Evolutionary conservation across 2,888 invertebrate species (phyloP), one percentile per base, ranked within the genome.

Genomic region (Ophioninae sp.): DNA sequence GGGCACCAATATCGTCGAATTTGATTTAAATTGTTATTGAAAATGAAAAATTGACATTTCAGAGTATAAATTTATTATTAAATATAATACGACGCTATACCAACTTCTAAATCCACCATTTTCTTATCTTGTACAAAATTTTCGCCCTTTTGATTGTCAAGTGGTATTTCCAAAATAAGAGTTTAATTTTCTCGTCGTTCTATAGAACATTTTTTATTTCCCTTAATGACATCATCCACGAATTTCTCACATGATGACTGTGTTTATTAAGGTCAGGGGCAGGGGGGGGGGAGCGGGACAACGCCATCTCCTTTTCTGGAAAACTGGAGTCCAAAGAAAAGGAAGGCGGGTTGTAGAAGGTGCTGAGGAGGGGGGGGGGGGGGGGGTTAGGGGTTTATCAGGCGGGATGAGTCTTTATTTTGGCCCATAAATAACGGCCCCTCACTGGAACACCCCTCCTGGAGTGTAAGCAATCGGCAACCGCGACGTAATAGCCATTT

Each of bases 371-470:
- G 30, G 30, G 30, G 30, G 30, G 30, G 30, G 30, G 30, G 30
- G 30, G 30, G 30, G 30, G 30, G 1, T 30, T 30, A 56, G 6
- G 74, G 30, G 50, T 39, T 20, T 6, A 6, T 7, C 20, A 30
- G 41, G 8, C 23, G 10, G 21, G 56, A 64, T n/a, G 62, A 50
- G 50, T 62, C 73, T 82, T 56, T 69, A 78, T 78, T 82, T 82
- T 82, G 39, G 20, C 77, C 78, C 81, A 78, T 78, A 78, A 82
- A 82, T 78, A 74, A 78, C 62, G 20, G 68, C 62, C 41, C 73
- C 56, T 62, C 77, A 62, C 13, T 67, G 74, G 50, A 37, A 73
- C 72, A 44, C 41, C 13, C 37, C 61, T 65, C 39, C 6, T 39
- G n/a, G 13, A 20, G 7, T 21, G 39, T 30, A 59, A 69, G 21